Conservation (phyloP, 92 coral and sea anemone genomes). For the Diadumene lineata region DNA sequence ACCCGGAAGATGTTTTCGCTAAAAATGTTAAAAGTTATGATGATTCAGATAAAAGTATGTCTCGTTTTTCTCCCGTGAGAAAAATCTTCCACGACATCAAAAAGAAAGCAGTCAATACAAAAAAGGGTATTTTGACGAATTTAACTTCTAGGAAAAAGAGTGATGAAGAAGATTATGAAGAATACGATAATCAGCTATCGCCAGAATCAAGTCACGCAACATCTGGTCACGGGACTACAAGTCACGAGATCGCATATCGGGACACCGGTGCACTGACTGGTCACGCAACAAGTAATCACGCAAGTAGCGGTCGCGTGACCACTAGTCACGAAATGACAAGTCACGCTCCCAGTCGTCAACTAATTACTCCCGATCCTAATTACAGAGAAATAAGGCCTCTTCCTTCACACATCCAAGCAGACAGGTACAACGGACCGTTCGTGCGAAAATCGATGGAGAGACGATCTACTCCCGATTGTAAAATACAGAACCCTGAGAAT, state of each 20-base stretch:
- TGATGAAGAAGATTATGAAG: not conserved
- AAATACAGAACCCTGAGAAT: conserved; percentile 8
- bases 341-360: not conserved
- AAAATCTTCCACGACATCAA: conserved; percentile 1
- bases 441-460: not conserved
- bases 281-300: not conserved
- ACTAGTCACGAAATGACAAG: not conserved
- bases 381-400: not conserved
- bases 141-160: not conserved
- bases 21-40: not conserved
- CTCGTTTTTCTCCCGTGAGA: conserved; percentile 7
- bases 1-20: not conserved
- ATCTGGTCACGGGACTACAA: not conserved
- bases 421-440: conserved; percentile 2
- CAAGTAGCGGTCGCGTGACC: not conserved
- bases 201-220: not conserved
- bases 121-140: no score
- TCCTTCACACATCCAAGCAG: not conserved
- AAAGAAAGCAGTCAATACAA: not conserved
- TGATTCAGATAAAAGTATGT: not conserved
- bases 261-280: no score
- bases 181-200: not conserved
- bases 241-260: not conserved
- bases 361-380: not conserved
- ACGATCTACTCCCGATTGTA: not conserved